Base-by-base conservation (phyloP, 2,113 vertebrate genomes). In the Bambusicola thoracicus region DNA sequence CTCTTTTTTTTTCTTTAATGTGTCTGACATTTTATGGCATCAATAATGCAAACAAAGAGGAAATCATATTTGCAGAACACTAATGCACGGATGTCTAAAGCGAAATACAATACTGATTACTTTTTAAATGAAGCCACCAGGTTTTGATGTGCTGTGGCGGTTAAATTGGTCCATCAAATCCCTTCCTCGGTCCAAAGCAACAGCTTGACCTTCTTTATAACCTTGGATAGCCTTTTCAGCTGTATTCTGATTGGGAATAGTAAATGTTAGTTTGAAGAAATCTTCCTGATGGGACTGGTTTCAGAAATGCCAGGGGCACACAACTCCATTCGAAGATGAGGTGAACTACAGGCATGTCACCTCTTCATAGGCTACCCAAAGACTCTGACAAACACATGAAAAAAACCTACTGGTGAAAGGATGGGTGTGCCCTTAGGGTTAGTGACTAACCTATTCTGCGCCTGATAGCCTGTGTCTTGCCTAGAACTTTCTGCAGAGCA, bases 11-110 rank as follows among this genome's bases (percentile, higher is more conserved):
- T 92, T 91, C 78, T 96, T 97, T 96, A 95, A 94, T 93, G 85
- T 93, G 69, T 89, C 92, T 97, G 95, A 96, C 97, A 96, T 97
- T 96, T 96, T 95, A 96, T 91, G 94, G 95, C 97, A 97, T 96
- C 93, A 97, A 95, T 96, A 97, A 97, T 95, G 81, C 91, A 96
- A 97, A 90, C 94, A 96, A 96, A 96, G 70, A 88, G 87, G 89
- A 93, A 95, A 93, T 90, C 74, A 93, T 92, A 96, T 95, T 95
- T 96, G 79, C 90, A 73, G 95, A 92, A 87, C 44, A 94, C 95
- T 95, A 93, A 96, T 94, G 90, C 94, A 92, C 84, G 94, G 94
- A 95, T 93, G 88, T 96, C 94, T 89, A 95, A 95, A 93, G 90
- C 18, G 95, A 95, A 97, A 96, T 81, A 90, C 84, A 95, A 91